phyloP scores from a whole-genome alignment of 2,797 vertebrate genomes.

The Intellagama lesueurii region DNA sequence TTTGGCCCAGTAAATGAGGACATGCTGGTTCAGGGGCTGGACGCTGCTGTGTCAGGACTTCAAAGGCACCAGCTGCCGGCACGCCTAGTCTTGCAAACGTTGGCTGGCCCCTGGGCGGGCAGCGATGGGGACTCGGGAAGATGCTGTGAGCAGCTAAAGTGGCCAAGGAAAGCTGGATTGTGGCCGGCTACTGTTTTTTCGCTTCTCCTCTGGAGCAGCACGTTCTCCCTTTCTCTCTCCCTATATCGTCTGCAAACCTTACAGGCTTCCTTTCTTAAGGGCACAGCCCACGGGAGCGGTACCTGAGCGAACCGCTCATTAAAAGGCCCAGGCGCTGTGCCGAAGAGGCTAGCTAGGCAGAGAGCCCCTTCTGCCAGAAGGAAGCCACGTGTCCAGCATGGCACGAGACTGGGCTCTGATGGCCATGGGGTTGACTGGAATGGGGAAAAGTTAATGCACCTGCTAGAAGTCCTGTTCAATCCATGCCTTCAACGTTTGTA shows the following conservation, averaged over 20 bases:
- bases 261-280: background rate
- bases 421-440: too few relatives aligned
- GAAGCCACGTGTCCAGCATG: too few relatives aligned
- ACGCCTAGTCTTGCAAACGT: slow-evolving; percentile 28
- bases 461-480: too few relatives aligned
- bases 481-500: too few relatives aligned
- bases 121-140: background rate
- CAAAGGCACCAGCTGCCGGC: background rate
- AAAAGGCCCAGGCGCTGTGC: background rate
- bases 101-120: accelerated
- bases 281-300: background rate
- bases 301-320: background rate
- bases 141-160: slow-evolving; percentile 22
- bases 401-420: too few relatives aligned
- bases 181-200: too few relatives aligned
- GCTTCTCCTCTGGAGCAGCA: background rate
- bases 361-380: background rate
- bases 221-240: background rate
- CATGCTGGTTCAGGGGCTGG: slow-evolving; percentile 25
- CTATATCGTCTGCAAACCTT: background rate
- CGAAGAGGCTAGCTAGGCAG: background rate
- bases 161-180: too few relatives aligned
- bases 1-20: slow-evolving; percentile 19
- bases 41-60: slow-evolving; percentile 6
- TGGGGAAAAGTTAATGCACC: too few relatives aligned